Evolutionary conservation across 1,140 invertebrate species (phyloP).

Genomic region (Leucophenga varia): DNA sequence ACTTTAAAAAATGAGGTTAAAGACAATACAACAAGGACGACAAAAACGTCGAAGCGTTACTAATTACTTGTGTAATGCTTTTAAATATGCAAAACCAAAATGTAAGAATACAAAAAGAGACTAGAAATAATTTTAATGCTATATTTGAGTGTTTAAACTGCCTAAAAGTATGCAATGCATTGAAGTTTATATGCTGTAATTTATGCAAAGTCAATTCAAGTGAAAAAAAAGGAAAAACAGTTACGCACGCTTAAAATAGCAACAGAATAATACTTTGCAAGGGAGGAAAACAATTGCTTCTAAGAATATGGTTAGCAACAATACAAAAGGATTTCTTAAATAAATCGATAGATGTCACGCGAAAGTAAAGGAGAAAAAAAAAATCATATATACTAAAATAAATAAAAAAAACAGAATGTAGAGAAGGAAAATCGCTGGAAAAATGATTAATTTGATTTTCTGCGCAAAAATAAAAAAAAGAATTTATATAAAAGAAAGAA

Average conservation of each 20-base stretch:
- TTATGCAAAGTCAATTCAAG: slow-evolving; percentile 14
- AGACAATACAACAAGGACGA: slow-evolving; percentile 19
- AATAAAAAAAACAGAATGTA: background rate
- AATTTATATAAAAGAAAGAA: too few relatives aligned
- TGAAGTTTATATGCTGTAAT: slow-evolving; percentile 30
- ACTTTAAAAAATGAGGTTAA: background rate
- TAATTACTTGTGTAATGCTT: slow-evolving; percentile 1
- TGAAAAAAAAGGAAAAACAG: slow-evolving; percentile 22
- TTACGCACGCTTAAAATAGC: slow-evolving; percentile 19
- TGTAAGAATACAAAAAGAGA: background rate
- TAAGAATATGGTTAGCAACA: slow-evolving; percentile 10
- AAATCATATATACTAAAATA: background rate
- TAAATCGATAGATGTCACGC: slow-evolving; percentile 13
- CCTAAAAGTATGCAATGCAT: background rate
- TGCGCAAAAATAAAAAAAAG: too few relatives aligned
- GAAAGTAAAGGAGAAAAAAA: slow-evolving; percentile 9
- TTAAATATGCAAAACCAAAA: background rate
- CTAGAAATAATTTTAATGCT: background rate
- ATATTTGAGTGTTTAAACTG: background rate
- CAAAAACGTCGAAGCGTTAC: slow-evolving; percentile 7
- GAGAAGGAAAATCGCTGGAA: slow-evolving; percentile 30
- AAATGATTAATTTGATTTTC: slow-evolving; percentile 41
- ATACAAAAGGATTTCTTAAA: slow-evolving; percentile 1
- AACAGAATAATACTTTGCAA: background rate
- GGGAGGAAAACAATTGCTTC: background rate